Evolutionary conservation across 2,888 invertebrate genomes (phyloP), one percentile per base, ranked within the genome.

Genomic region (Timema cristinae): DNA sequence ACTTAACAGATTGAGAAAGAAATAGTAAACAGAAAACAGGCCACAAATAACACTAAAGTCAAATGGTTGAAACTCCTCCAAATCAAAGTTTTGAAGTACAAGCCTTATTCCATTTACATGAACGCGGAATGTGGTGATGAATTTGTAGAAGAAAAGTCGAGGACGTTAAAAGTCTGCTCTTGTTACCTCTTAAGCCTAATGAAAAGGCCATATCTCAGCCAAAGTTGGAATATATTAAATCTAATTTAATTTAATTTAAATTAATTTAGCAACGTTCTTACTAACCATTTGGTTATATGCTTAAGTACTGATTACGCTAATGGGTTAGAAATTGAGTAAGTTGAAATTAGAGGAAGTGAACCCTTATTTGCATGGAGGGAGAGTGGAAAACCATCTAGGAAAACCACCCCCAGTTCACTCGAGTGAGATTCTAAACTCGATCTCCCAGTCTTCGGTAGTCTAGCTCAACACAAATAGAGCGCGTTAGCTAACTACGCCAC

Each of bases 81-180:
- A 49, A 49, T 67, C 7, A 66, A 11, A 66, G 50, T 66, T n/a
- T n/a, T 66, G 50, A 51, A 50, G 49, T 9, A 50, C 13, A 67
- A 67, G 15, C 16, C 50, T 8, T 11, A 6, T 56, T 56, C 8
- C n/a, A 56, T 56, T 56, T 7, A 10, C 56, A 56, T 6, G 56
- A 56, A 56, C 56, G 6, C 56, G 16, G 13, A 56, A 8, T 13
- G n/a, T 15, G 56, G 16, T 56, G 7, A 7, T 8, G 16, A 56
- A n/a, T 56, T 56, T 56, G 13, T 56, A 10, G 56, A 56, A 56
- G 56, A 56, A 11, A 16, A n/a, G 16, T 8, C 56, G 6, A 15
- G 56, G n/a, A 56, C 1, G 56, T 56, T 7, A 5, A 56, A 56
- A 56, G 16, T 7, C 16, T n/a, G 56, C n/a, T 1, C 6, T 8